Conservation (phyloP, 1,140 invertebrate species). For the Bilobella aurantiaca region DNA sequence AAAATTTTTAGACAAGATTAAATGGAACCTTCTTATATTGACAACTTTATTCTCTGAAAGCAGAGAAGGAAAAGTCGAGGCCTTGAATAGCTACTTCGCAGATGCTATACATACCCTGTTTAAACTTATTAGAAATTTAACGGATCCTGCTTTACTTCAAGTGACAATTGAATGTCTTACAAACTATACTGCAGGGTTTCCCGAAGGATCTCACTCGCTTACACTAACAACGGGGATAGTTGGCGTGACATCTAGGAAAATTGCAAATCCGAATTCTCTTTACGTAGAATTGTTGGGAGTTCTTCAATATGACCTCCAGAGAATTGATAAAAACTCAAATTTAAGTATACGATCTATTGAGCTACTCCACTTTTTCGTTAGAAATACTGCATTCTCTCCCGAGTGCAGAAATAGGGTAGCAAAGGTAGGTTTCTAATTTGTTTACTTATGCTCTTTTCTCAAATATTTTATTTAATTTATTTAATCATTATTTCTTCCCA, state of each 20-base stretch:
- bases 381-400: slow-evolving; percentile 17
- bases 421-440: slow-evolving; percentile 18
- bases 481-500: slow-evolving; percentile 9
- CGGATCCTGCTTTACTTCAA: slow-evolving; percentile 21
- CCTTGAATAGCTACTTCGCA: slow-evolving; percentile 11
- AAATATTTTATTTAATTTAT: not conserved
- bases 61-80: slow-evolving; percentile 12
- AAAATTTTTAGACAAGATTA: slow-evolving; percentile 19
- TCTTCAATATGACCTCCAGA: slow-evolving; percentile 20
- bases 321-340: slow-evolving; percentile 20
- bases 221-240: slow-evolving; percentile 27
- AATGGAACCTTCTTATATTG: slow-evolving; percentile 13
- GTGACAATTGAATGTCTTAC: slow-evolving; percentile 21
- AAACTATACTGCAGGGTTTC: slow-evolving; percentile 33
- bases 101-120: slow-evolving; percentile 30
- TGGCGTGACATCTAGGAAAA: slow-evolving; percentile 26
- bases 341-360: slow-evolving; percentile 24
- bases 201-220: slow-evolving; percentile 22
- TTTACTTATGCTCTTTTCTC: too few species aligned
- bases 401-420: slow-evolving; percentile 26
- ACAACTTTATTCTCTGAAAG: slow-evolving; percentile 15
- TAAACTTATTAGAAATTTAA: slow-evolving; percentile 21
- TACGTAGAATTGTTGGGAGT: slow-evolving; percentile 23
- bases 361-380: slow-evolving; percentile 17
- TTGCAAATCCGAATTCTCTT: slow-evolving; percentile 18